phyloP scores from a whole-genome alignment of 2,797 vertebrate genomes.

The Lerista edwardsae region DNA sequence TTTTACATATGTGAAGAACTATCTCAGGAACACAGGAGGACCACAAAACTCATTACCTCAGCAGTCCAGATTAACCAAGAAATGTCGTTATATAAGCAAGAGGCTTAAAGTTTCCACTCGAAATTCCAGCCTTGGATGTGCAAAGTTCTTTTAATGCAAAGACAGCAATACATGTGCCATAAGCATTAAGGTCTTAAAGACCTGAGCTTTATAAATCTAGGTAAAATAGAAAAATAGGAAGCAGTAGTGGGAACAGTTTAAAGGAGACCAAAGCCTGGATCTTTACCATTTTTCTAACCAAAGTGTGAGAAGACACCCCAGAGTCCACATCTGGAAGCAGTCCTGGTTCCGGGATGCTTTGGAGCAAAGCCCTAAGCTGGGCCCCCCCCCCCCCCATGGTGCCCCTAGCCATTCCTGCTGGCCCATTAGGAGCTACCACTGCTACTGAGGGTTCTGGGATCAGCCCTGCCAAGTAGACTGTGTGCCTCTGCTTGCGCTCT shows the following conservation, averaged over 20 bases:
- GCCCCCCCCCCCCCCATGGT: too few relatives aligned
- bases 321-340: background rate
- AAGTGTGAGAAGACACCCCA: background rate
- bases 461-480: too few relatives aligned
- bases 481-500: too few relatives aligned
- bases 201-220: conserved; percentile 25
- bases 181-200: conserved; percentile 48
- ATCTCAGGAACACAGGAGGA: conserved; percentile 72
- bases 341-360: too few relatives aligned
- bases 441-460: too few relatives aligned
- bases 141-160: conserved; percentile 64
- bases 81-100: conserved; percentile 73
- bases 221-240: conserved; percentile 50
- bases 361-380: too few relatives aligned
- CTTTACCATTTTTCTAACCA: background rate
- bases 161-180: conserved; percentile 63
- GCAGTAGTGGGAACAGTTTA: background rate
- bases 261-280: background rate
- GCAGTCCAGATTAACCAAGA: conserved; percentile 73
- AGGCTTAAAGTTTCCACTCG: conserved; percentile 70
- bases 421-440: too few relatives aligned
- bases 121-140: conserved; percentile 67
- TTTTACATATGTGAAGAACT: conserved; percentile 69
- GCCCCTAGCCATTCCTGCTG: too few relatives aligned
- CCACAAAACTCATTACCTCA: conserved; percentile 75